Percentiles rank a stretch among this genome's conserved stretches.
phyloP scores from a whole-genome alignment of 2,888 invertebrate genomes.

The Andrena praecox region DNA sequence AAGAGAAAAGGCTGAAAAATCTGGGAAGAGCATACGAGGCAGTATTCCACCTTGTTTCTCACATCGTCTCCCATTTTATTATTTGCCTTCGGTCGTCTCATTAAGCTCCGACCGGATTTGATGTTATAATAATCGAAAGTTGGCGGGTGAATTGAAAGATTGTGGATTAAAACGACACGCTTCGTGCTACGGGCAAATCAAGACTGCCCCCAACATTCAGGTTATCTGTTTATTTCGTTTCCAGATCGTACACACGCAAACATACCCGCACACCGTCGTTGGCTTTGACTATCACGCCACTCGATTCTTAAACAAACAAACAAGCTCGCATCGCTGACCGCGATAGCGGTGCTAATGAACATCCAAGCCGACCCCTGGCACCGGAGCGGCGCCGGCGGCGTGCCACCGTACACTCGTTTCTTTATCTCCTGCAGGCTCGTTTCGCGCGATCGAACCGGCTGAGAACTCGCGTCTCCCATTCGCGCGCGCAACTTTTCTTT shows the following conservation, averaged over 20 bases:
- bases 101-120: constrained; percentile 28
- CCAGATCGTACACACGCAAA: too few relatives aligned
- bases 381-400: too few relatives aligned
- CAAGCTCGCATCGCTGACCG: too few relatives aligned
- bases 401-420: too few relatives aligned
- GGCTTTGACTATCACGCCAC: too few relatives aligned
- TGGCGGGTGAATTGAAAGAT: constrained; percentile 25
- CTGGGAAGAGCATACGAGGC: constrained; percentile 4
- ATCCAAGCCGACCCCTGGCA: too few relatives aligned
- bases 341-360: too few relatives aligned
- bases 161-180: not conserved
- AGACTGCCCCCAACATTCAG: too few relatives aligned
- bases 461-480: not conserved
- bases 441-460: not conserved
- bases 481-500: constrained; percentile 13
- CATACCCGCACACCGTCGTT: too few relatives aligned
- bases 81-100: not conserved
- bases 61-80: constrained; percentile 15
- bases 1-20: constrained; percentile 13
- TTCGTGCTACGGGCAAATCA: too few relatives aligned
- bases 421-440: not conserved
- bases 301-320: too few relatives aligned
- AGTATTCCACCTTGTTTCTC: constrained; percentile 49
- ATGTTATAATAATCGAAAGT: constrained; percentile 41
- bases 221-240: too few relatives aligned